Base-by-base conservation (phyloP, 2,888 invertebrate species). In the Lydus trimaculatus region DNA sequence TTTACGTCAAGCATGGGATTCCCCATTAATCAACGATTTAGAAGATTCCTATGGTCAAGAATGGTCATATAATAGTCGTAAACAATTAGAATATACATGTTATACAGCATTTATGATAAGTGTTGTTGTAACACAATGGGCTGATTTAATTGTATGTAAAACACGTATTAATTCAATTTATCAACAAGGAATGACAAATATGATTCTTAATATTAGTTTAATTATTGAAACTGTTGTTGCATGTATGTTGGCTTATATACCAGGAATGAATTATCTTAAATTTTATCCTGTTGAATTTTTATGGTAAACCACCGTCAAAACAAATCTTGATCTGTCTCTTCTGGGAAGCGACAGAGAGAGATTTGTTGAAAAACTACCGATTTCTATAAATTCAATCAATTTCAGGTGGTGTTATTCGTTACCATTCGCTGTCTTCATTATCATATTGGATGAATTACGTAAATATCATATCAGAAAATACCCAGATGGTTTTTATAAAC, bases 41-140 rank as follows among this genome's bases (percentile, higher is more conserved):
- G 81, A 83, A 70, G 95, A 96, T 83, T 93, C 93, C n/a, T 91
- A 92, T 77, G 94, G 93, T 20, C 93, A 94, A 76, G 88, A 89
- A 82, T 95, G 95, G 95, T 89, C 89, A 0, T 94, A 89, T 80
- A 78, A 84, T 1, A 91, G 92, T 71, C 88, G 95, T 69, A 94
- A 94, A 83, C 86, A 86, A 65, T 82, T 95, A 11, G 94, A 95
- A 82, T 91, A 90, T 80, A 92, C 91, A 65, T 93, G 94, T 70
- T 93, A 94, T 82, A 94, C 95, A 0, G 92, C 94, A 23, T 95
- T 94, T 85, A 94, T 95, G 82, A 91, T 93, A 6, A 90, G 94
- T 6, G 90, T 94, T 67, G 94, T 95, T 39, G 89, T 92, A 79
- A 92, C 92, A 58, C 94, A 94, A 84, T 91, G 92, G 87, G 90